Evolutionary conservation across 1,140 invertebrate species (phyloP).

Genomic region (Palaemon carinicauda): DNA sequence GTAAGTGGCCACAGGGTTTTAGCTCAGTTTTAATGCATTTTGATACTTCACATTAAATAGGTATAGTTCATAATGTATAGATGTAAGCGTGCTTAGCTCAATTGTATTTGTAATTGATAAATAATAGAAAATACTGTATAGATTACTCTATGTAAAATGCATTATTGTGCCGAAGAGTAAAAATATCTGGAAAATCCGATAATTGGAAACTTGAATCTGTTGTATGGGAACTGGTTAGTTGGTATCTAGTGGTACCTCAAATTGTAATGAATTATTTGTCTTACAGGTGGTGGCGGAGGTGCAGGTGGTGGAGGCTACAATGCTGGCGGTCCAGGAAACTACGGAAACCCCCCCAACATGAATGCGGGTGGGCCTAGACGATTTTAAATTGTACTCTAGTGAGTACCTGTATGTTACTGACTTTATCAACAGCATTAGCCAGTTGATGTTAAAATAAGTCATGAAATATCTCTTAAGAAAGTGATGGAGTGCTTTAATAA

Average conservation of each 20-base stretch:
- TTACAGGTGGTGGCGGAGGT: conserved; percentile 54
- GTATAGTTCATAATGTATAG: not conserved
- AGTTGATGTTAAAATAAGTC: conserved; percentile 3
- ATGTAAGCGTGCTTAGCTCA: too few relatives aligned
- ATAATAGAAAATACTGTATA: too few relatives aligned
- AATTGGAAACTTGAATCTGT: too few relatives aligned
- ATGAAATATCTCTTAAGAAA: conserved; percentile 22
- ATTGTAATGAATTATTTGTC: not conserved
- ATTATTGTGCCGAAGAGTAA: too few relatives aligned
- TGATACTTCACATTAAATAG: not conserved
- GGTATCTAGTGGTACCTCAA: too few relatives aligned
- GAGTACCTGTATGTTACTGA: not conserved
- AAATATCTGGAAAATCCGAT: too few relatives aligned
- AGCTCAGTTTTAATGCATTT: not conserved
- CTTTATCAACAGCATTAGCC: not conserved
- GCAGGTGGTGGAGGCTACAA: conserved; percentile 66
- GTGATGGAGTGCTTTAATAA: conserved; percentile 20
- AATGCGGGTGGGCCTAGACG: not conserved
- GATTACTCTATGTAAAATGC: too few relatives aligned
- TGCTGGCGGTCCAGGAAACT: not conserved
- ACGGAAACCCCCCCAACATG: not conserved
- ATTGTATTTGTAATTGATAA: too few relatives aligned
- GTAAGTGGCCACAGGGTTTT: conserved; percentile 5
- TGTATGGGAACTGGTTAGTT: too few relatives aligned
- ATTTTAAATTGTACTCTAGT: not conserved